Base-by-base conservation (phyloP, 2,113 vertebrate species). In the Heteronetta atricapilla region DNA sequence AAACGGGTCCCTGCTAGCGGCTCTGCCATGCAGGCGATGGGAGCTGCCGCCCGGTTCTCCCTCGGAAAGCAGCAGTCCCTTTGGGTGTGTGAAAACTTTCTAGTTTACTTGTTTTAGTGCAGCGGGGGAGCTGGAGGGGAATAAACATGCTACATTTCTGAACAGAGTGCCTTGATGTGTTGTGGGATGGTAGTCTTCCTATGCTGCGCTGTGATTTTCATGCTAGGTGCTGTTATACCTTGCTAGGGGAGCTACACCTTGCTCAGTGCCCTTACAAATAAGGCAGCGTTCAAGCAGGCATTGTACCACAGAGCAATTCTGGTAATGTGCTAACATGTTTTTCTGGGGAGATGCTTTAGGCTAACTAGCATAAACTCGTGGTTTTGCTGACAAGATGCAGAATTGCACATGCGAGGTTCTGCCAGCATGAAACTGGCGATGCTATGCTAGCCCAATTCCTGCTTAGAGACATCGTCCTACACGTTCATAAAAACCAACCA, bases 121-220 rank as follows among this genome's bases (percentile, higher is more conserved):
- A n/a, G 34, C 53, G 16, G 8, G 22, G 33, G 10, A 80, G 3
- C 23, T 52, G 42, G 79, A 68, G 17, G 3, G 2, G 7, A 79
- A 77, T 28, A 66, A 77, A 69, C 4, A 2, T 2, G 2, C 7
- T 23, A 28, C 16, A 22, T 50, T 79, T 84, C 28, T 50, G 21
- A 63, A 8, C 3, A 6, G 12, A 10, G 16, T 36, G 18, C 10
- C 22, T 80, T 89, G 31, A 36, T 23, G 23, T 1, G 1, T 15
- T 46, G 25, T 64, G 19, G 52, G 62, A 38, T 13, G 2, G 5
- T 19, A 53, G 12, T 16, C 16, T 70, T 68, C 29, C 89, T 14
- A 36, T 0, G 0, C 17, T 52, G 23, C 13, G 18, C 23, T 56
- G 7, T 26, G 31, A 18, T 38, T 34, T n/a, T 23, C 29, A 20